Evolutionary conservation across 23 tunicate genomes (phyloP).

Genomic region (Trididemnum nubilum): DNA sequence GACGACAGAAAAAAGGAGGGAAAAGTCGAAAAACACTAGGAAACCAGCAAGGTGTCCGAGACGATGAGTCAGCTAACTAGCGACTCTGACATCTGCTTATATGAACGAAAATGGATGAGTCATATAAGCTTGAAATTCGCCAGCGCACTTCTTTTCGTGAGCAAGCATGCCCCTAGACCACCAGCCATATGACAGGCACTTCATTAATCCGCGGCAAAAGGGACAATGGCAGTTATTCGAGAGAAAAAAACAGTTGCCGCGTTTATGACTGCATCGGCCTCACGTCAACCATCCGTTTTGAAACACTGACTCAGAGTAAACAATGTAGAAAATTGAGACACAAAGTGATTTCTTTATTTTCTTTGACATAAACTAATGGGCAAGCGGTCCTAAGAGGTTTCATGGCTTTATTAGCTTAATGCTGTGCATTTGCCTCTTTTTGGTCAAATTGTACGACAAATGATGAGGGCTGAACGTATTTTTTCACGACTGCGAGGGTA

Average conservation of each 20-base stretch:
- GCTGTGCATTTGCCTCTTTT: too few relatives aligned
- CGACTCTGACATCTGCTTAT: conserved; percentile 1
- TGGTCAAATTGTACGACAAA: too few relatives aligned
- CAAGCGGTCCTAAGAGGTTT: too few relatives aligned
- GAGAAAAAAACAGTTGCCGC: not conserved
- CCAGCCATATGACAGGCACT: conserved; percentile 4
- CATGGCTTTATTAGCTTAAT: too few relatives aligned
- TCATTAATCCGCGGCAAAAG: not conserved
- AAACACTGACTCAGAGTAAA: conserved; percentile 14
- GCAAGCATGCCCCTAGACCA: not conserved
- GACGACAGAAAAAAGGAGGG: too few relatives aligned
- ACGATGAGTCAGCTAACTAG: not conserved
- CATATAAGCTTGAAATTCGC: conserved; percentile 4
- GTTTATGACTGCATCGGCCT: not conserved
- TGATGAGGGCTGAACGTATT: too few relatives aligned
- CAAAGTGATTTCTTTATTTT: not conserved
- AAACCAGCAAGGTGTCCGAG: not conserved
- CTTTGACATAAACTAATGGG: not conserved
- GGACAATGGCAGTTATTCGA: not conserved
- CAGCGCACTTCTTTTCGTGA: not conserved
- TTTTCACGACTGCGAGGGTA: too few relatives aligned
- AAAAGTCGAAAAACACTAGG: not conserved
- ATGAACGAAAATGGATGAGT: not conserved
- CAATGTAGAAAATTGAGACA: conserved; percentile 4
- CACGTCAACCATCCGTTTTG: not conserved